Evolutionary conservation across 2,888 invertebrate genomes (phyloP).

Genomic region (Ectemnius cavifrons): DNA sequence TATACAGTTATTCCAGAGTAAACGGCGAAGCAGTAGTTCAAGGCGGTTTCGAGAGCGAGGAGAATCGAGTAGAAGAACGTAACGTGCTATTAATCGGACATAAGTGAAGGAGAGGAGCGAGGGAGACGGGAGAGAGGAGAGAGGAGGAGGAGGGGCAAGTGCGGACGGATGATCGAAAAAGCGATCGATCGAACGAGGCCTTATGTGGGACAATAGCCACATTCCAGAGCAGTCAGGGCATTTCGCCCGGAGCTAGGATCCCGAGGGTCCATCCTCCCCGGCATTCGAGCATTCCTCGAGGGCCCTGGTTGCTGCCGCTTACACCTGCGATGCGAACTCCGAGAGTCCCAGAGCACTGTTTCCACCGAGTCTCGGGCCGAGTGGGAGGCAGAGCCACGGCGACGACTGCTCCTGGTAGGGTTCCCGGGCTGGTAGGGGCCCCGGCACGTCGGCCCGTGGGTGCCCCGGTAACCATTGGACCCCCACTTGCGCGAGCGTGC

Average conservation of each 20-base stretch:
- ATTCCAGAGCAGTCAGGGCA: constrained; percentile 1
- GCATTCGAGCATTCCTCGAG: neutral
- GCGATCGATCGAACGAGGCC: constrained; percentile 2
- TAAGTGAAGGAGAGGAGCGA: neutral
- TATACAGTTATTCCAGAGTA: constrained; percentile 6
- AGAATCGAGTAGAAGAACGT: too few relatives aligned
- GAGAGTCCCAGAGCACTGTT: too few relatives aligned
- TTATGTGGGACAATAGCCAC: constrained; percentile 9
- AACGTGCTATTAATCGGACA: neutral
- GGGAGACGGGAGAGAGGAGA: neutral
- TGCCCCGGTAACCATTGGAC: constrained; percentile 59
- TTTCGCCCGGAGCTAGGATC: constrained; percentile 3
- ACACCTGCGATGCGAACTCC: neutral
- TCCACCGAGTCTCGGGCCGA: constrained; percentile 10
- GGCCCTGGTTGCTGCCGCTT: neutral
- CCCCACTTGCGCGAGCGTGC: constrained; percentile 54
- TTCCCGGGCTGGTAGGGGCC: constrained; percentile 50
- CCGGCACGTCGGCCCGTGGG: constrained; percentile 42
- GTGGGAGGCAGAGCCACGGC: constrained; percentile 58
- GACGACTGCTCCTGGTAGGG: constrained; percentile 29
- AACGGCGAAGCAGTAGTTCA: neutral
- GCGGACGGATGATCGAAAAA: constrained; percentile 1
- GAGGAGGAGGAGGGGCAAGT: neutral
- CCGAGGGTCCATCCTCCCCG: neutral
- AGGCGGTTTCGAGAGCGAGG: too few relatives aligned